These are phyloP conservation scores for Micrasema longulum DNA, from an alignment of 1,140 invertebrate genomes.

Conservation along the genomic window DNA sequence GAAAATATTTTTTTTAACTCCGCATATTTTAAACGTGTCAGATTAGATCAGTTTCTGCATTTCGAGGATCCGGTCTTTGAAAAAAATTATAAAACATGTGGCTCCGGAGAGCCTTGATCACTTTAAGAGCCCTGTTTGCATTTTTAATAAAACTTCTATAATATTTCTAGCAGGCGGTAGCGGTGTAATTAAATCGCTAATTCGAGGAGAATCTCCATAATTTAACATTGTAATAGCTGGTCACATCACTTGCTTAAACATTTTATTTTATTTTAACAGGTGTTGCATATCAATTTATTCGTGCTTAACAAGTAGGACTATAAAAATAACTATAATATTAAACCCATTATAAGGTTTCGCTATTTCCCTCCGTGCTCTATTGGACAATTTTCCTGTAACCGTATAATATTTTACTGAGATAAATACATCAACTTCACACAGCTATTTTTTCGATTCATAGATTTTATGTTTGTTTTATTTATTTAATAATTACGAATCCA, in stretches of 20 bases:
- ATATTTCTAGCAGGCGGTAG: slow-evolving; percentile 3
- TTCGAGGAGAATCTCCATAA: slow-evolving; percentile 35
- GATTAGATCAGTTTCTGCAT: background rate
- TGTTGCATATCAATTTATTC: slow-evolving; percentile 18
- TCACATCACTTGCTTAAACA: slow-evolving; percentile 35
- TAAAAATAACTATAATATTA: background rate
- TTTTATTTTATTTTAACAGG: slow-evolving; percentile 22
- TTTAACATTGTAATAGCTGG: slow-evolving; percentile 21
- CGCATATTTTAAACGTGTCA: no score
- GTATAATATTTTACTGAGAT: no score
- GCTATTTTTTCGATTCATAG: no score
- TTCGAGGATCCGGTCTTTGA: slow-evolving; percentile 4
- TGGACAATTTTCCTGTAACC: no score
- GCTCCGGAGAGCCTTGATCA: slow-evolving; percentile 3
- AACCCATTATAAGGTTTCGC: no score
- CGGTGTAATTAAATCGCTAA: slow-evolving; percentile 24
- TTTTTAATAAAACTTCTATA: slow-evolving; percentile 4
- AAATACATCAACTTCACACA: no score
- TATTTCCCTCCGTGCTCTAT: no score
- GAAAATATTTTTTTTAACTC: no score
- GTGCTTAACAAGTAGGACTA: background rate
- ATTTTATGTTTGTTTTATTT: no score
- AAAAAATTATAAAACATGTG: slow-evolving; percentile 4
- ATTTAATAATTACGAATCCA: no score
- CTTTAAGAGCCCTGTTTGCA: slow-evolving; percentile 16